Conservation (phyloP, 1,140 invertebrate species). For the Drosophila lowei region DNA sequence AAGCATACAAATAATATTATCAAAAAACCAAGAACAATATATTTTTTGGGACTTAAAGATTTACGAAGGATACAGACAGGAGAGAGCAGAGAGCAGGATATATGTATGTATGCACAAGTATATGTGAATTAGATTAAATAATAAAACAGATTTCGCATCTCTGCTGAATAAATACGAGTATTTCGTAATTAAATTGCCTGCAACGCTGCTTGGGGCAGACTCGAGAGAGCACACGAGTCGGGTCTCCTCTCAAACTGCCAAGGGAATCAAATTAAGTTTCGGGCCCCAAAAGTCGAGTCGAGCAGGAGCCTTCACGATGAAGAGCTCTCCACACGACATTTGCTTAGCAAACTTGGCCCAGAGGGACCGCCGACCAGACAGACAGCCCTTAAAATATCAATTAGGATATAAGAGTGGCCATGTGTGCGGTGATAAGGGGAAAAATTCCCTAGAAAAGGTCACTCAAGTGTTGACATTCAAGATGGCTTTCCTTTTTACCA, state of each 20-base stretch:
- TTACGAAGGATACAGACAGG: not conserved
- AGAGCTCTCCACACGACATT: conserved; percentile 24
- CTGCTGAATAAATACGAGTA: conserved; percentile 32
- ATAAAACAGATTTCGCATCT: conserved; percentile 41
- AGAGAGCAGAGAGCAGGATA: not conserved
- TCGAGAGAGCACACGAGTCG: not conserved
- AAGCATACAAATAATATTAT: not conserved
- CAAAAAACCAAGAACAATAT: not conserved
- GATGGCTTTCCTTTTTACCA: not conserved
- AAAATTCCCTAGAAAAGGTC: conserved; percentile 40
- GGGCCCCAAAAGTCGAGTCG: too few relatives aligned
- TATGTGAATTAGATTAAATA: conserved; percentile 22
- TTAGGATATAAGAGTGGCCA: conserved; percentile 38
- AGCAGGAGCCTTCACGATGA: conserved; percentile 2
- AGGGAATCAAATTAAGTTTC: conserved; percentile 26
- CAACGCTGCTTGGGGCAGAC: conserved; percentile 4
- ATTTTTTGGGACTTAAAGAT: conserved; percentile 12
- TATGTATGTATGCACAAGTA: conserved; percentile 4
- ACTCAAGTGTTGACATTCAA: not conserved
- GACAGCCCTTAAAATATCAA: conserved; percentile 55
- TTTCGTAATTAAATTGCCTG: conserved; percentile 41
- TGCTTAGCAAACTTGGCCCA: conserved; percentile 27
- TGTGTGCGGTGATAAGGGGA: conserved; percentile 33
- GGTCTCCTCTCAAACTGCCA: not conserved
- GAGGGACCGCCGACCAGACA: conserved; percentile 10